A percentile compares a stretch with the other conserved stretches of the same genome.
These are phyloP conservation scores for Cremastinae sp. DNA, from an alignment of 2,888 invertebrate species.

Conservation along the genomic window DNA sequence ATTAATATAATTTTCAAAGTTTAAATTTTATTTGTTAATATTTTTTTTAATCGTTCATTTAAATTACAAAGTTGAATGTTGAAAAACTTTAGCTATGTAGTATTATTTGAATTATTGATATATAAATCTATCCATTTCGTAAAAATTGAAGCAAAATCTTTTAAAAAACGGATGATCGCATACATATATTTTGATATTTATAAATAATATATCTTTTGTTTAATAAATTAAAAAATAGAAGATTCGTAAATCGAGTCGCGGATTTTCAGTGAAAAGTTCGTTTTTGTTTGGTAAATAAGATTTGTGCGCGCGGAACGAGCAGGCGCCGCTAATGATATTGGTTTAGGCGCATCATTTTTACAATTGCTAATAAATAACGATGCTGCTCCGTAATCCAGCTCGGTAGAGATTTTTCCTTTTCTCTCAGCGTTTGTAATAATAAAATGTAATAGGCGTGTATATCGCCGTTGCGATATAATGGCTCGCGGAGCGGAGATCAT, in stretches of 20 bases:
- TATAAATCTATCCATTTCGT: no score
- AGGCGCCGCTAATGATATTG: constrained; percentile 75
- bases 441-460: constrained; percentile 2
- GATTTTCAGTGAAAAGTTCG: not conserved
- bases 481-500: constrained; percentile 41
- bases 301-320: constrained; percentile 40
- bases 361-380: constrained; percentile 75
- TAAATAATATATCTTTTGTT: no score
- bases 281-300: not conserved
- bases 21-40: no score
- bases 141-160: no score
- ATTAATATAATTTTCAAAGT: no score
- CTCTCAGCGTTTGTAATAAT: not conserved
- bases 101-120: no score
- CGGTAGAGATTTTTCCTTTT: constrained; percentile 5
- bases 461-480: constrained; percentile 5
- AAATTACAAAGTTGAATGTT: no score
- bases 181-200: no score
- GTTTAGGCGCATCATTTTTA: constrained; percentile 71
- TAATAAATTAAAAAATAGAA: no score
- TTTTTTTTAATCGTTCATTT: no score
- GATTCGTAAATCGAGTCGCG: not conserved
- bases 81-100: no score
- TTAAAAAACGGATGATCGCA: no score
- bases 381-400: constrained; percentile 31